Evolutionary conservation across 2,888 invertebrate species (phyloP), one percentile per base, ranked within the genome.

Genomic region (Oscheius sp.): DNA sequence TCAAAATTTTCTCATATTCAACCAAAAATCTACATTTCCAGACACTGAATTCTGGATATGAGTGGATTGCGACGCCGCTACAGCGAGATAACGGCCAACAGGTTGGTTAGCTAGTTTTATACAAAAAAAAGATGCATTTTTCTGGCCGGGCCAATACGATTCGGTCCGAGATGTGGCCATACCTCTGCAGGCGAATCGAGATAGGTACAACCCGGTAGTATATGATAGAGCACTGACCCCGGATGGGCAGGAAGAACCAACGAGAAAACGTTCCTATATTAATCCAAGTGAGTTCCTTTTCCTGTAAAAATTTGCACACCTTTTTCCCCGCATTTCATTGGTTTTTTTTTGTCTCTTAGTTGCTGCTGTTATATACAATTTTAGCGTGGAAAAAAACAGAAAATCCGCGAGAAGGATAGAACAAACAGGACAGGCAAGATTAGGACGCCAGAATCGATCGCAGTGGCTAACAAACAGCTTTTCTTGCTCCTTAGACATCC

Each of bases 31-130:
- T 21, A 0, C 13, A 55, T 55, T 7, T 42, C 7, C 3, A 42
- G 42, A 42, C 42, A 7, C 3, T 3, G 4, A 7, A 42, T 3
- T 42, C 42, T 3, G 42, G 42, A 48, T 21, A 63, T 63, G 62
- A 47, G 42, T 29, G n/a, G 47, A 7, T 29, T 37, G 47, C 63
- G 63, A 47, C 47, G 50, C 29, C 47, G 48, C 47, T 63, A 63
- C n/a, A 63, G 63, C 33, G 63, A 63, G 48, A 42, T 21, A 29
- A 48, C n/a, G 47, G 50, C 48, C 10, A 63, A 63, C 33, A 63
- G 48, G 63, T 63, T n/a, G 4, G 48, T 33, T 58, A 42, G 7
- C 13, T 13, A 62, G 5, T 47, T 48, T 63, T 35, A 13, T 35
- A n/a, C 42, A 42, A 42, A 42, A 42, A 42, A 42, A 21, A 42